These are phyloP conservation scores for Ciconia maguari DNA, from an alignment of 2,113 vertebrate species.

Conservation along the genomic window DNA sequence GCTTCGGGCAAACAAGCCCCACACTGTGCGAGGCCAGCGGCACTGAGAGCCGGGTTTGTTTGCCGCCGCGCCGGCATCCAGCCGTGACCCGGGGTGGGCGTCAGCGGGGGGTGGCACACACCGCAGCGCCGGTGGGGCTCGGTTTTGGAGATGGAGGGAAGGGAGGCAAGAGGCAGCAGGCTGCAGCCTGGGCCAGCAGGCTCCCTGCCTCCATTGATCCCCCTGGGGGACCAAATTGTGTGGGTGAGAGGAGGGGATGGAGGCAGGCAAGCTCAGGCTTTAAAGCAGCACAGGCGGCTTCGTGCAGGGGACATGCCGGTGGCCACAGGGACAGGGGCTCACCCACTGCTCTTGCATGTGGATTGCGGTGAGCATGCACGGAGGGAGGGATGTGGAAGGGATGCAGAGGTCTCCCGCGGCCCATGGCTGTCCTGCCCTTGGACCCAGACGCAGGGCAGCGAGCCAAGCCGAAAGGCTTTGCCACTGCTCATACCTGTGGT, in stretches of 20 bases:
- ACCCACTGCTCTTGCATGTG: accelerated
- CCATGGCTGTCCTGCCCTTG: not conserved
- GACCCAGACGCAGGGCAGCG: accelerated
- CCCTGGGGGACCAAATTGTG: accelerated
- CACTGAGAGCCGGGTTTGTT: conserved; percentile 56
- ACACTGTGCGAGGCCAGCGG: conserved; percentile 44
- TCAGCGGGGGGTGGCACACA: not conserved
- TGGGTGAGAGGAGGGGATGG: not conserved
- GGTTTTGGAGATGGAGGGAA: not conserved
- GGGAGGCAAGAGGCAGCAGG: not conserved
- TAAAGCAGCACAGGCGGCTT: not conserved
- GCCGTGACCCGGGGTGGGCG: not conserved
- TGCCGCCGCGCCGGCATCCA: not conserved
- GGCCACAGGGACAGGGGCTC: not conserved
- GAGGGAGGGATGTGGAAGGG: not conserved
- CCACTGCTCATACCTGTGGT: conserved; percentile 67
- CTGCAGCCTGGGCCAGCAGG: accelerated
- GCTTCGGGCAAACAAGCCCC: conserved; percentile 52
- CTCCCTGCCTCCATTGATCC: not conserved
- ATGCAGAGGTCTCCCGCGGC: not conserved
- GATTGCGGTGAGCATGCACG: accelerated
- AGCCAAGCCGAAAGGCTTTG: not conserved
- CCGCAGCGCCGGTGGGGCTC: accelerated
- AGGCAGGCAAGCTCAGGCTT: not conserved
- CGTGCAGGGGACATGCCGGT: not conserved